Evolutionary conservation across 2,888 invertebrate species (phyloP), one percentile per base, ranked within the genome.

Genomic region (Drosophila koepferae): DNA sequence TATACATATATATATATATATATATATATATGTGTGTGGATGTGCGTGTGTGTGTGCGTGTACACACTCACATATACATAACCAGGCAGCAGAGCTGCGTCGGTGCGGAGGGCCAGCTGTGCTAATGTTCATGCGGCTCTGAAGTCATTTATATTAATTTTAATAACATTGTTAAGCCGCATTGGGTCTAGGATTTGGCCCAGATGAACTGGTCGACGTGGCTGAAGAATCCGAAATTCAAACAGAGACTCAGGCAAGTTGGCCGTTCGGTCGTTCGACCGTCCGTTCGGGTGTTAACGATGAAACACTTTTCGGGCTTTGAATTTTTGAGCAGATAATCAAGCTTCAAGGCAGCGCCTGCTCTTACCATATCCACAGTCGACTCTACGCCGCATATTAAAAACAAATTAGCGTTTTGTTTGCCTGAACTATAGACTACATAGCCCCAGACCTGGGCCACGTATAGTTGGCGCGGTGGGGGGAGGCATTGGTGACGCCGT

Each of bases 111-210:
- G 46, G 18, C 20, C 18, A 54, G 67, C 51, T 7, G 16, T 40
- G 74, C 49, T 78, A 72, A 78, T 74, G 79, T 65, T 65, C 71
- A 68, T 66, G 72, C 68, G 65, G 63, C 61, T 59, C 69, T 64
- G 60, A 63, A 77, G 80, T 83, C 88, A 89, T 89, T 89, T 90
- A 89, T 90, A 89, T 85, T 90, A 88, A 90, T 90, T 90, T 90
- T 90, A 89, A 89, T 90, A 89, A 90, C 83, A 88, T 88, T 89
- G 90, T 89, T 90, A 89, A 85, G 80, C 75, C 68, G 28, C 68
- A 62, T 34, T 67, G 46, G 43, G 76, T 62, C 76, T 63, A 74
- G 74, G 72, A 77, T 58, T 71, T 66, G 55, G 59, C 43, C 53
- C 38, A 63, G 44, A 46, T 23, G 34, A 46, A 28, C 48, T 12